These are phyloP conservation scores for Leiothrix lutea DNA, from an alignment of 2,113 vertebrate species.

Conservation along the genomic window DNA sequence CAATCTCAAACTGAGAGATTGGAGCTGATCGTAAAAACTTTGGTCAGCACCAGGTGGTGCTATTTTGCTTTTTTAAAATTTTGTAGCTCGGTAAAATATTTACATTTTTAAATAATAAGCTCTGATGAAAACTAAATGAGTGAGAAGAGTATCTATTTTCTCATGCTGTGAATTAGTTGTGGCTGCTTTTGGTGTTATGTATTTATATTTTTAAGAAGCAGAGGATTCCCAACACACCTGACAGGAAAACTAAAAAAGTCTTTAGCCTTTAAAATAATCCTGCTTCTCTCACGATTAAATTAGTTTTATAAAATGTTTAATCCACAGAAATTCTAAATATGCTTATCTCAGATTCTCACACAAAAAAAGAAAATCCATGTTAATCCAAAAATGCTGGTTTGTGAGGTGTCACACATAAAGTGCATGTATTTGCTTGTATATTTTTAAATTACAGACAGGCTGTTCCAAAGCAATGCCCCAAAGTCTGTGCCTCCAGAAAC, in stretches of 20 bases:
- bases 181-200: background rate
- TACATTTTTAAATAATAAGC: background rate
- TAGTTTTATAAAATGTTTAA: background rate
- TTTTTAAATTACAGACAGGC: background rate
- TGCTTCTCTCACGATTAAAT: background rate
- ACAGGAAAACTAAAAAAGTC: background rate
- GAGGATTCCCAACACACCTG: background rate
- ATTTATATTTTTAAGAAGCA: background rate
- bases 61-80: slow-evolving; percentile 59
- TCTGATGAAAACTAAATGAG: background rate
- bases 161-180: background rate
- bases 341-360: background rate
- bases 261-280: background rate
- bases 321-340: background rate
- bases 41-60: slow-evolving; percentile 71
- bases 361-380: background rate
- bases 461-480: background rate
- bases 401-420: background rate
- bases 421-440: rapidly evolving
- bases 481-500: background rate
- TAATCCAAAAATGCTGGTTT: background rate
- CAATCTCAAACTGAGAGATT: background rate
- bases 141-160: background rate
- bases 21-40: background rate
- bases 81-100: background rate